Percentiles rank a stretch among this genome's conserved stretches.
These are phyloP conservation scores for Gonatopus flavifemur DNA, from an alignment of 1,140 invertebrate species.

Conservation along the genomic window DNA sequence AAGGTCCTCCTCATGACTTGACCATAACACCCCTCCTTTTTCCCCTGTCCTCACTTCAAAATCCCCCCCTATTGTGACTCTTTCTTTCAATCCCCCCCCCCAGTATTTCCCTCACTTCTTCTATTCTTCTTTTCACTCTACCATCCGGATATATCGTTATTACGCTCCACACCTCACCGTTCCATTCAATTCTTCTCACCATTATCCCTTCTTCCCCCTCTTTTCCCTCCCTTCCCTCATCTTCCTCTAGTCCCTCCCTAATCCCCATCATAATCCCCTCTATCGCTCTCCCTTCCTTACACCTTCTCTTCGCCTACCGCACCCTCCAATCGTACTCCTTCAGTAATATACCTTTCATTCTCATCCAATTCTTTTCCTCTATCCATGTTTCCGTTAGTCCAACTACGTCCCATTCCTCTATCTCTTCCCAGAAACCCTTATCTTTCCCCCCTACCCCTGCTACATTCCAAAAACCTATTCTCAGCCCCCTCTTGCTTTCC, in stretches of 20 bases:
- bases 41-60: conserved; percentile 17
- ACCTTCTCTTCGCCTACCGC: conserved; percentile 7
- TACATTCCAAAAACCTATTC: conserved; percentile 37
- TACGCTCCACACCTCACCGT: too few relatives aligned
- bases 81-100: conserved; percentile 7
- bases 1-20: too few relatives aligned
- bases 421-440: conserved; percentile 23
- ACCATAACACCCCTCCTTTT: conserved; percentile 26
- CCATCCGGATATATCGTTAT: not conserved
- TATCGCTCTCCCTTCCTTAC: conserved; percentile 14
- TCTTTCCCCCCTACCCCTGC: conserved; percentile 1
- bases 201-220: not conserved
- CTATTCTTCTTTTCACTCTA: conserved; percentile 6
- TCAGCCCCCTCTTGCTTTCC: conserved; percentile 17
- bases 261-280: not conserved
- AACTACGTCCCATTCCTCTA: conserved; percentile 14
- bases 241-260: not conserved
- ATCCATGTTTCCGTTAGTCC: conserved; percentile 30
- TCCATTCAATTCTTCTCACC: not conserved
- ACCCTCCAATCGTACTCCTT: conserved; percentile 2
- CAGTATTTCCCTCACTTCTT: conserved; percentile 3
- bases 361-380: conserved; percentile 23
- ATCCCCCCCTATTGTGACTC: too few relatives aligned
- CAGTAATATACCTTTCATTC: conserved; percentile 17
- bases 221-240: conserved; percentile 1